These are phyloP conservation scores for Bimastos eiseni DNA, from an alignment of 2,888 invertebrate genomes.

Conservation along the genomic window DNA sequence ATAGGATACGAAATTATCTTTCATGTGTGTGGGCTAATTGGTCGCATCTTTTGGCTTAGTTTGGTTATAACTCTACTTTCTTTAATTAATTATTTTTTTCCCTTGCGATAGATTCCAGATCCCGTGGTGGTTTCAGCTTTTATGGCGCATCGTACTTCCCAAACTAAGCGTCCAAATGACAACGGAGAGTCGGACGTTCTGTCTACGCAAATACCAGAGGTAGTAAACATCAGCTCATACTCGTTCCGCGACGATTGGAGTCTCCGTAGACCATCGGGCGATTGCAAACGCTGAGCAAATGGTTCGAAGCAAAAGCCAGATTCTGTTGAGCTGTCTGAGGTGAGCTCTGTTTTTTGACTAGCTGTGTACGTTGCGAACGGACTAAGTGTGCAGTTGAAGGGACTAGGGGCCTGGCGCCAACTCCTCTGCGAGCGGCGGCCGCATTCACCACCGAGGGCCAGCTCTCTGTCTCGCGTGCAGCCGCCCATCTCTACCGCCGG, in stretches of 20 bases:
- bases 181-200: not conserved
- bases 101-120: not conserved
- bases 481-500: not conserved
- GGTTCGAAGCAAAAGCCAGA: not conserved
- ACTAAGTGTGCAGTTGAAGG: not conserved
- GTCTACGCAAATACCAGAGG: not conserved
- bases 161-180: not conserved
- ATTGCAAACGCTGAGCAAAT: not conserved
- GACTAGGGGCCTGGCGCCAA: not conserved
- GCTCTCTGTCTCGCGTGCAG: no score
- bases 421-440: not conserved
- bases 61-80: not conserved
- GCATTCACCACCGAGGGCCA: not conserved
- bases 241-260: not conserved
- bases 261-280: not conserved
- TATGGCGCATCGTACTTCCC: not conserved
- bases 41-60: not conserved
- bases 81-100: not conserved
- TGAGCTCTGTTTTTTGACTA: not conserved
- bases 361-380: not conserved
- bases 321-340: not conserved
- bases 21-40: not conserved
- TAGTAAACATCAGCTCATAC: not conserved
- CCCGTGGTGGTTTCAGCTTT: not conserved
- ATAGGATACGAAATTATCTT: not conserved